Percentiles rank a stretch among this genome's conserved stretches.
phyloP scores from a whole-genome alignment of 2,888 invertebrate genomes.

The Neoaliturus tenellus region DNA sequence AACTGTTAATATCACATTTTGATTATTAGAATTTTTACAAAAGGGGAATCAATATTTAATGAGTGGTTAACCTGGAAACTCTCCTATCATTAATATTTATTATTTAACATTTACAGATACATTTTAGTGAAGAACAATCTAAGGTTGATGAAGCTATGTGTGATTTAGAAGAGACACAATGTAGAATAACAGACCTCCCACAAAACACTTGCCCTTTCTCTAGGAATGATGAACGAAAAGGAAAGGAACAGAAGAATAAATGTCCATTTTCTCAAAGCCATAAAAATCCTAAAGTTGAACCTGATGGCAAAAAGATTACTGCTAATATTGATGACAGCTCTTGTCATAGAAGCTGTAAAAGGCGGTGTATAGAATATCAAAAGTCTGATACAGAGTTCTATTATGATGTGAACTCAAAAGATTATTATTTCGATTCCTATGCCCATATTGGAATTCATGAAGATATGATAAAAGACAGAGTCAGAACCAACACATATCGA shows the following conservation, averaged over 20 bases:
- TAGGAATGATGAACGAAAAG: too few relatives aligned
- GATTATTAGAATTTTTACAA: neutral
- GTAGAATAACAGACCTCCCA: neutral
- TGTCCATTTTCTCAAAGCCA: neutral
- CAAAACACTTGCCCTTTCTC: neutral
- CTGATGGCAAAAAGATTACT: neutral
- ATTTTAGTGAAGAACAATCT: neutral
- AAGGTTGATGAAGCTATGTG: neutral
- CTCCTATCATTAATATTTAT: neutral
- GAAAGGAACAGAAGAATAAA: neutral
- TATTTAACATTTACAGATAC: neutral
- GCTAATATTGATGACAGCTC: neutral
- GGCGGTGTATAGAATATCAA: neutral
- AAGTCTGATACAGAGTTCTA: conserved; percentile 19
- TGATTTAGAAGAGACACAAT: neutral
- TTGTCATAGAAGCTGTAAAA: neutral
- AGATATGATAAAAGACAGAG: conserved; percentile 99
- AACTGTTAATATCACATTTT: too few relatives aligned
- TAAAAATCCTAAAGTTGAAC: too few relatives aligned
- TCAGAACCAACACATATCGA: conserved; percentile 97
- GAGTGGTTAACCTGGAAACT: neutral
- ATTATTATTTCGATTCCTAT: conserved; percentile 99
- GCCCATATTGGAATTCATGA: conserved; percentile 99
- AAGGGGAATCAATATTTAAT: too few relatives aligned
- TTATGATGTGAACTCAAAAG: conserved; percentile 98